These are phyloP conservation scores for Aphaenogaster rudis DNA, from an alignment of 1,140 invertebrate species.

Conservation along the genomic window DNA sequence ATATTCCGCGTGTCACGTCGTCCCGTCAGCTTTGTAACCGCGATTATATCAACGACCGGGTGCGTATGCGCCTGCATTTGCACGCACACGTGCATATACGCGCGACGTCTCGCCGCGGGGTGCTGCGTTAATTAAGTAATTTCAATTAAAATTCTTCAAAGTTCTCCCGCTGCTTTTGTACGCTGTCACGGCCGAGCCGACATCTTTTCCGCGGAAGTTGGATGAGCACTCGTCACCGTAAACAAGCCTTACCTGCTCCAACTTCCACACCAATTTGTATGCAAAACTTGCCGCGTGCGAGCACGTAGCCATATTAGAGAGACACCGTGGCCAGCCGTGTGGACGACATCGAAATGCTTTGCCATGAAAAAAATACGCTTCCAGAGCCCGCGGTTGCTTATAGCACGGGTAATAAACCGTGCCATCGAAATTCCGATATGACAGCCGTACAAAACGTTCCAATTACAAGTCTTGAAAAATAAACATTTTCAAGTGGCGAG, in stretches of 20 bases:
- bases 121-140: slow-evolving; percentile 77
- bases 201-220: slow-evolving; percentile 62
- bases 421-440: slow-evolving; percentile 12
- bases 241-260: slow-evolving; percentile 66
- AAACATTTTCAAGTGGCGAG: neutral
- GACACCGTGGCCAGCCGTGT: neutral
- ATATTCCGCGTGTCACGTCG: slow-evolving; percentile 2
- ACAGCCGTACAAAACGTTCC: neutral
- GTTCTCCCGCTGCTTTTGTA: slow-evolving; percentile 63
- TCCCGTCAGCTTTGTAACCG: slow-evolving; percentile 26
- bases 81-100: slow-evolving; percentile 1
- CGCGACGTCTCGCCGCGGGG: slow-evolving; percentile 19
- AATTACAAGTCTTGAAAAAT: neutral
- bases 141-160: slow-evolving; percentile 80
- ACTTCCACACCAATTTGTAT: slow-evolving; percentile 71
- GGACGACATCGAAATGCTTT: slow-evolving; percentile 35
- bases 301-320: slow-evolving; percentile 58
- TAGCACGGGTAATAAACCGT: neutral
- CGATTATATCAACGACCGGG: slow-evolving; percentile 59
- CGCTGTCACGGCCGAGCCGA: slow-evolving; percentile 46
- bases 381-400: neutral
- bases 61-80: slow-evolving; percentile 51
- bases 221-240: slow-evolving; percentile 74
- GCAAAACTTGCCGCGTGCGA: slow-evolving; percentile 70
- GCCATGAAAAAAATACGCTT: slow-evolving; percentile 10